A percentile compares a stretch with the other conserved stretches of the same genome.
These are phyloP conservation scores for Diachrysia chrysitis DNA, from an alignment of 2,888 invertebrate species.

Conservation along the genomic window DNA sequence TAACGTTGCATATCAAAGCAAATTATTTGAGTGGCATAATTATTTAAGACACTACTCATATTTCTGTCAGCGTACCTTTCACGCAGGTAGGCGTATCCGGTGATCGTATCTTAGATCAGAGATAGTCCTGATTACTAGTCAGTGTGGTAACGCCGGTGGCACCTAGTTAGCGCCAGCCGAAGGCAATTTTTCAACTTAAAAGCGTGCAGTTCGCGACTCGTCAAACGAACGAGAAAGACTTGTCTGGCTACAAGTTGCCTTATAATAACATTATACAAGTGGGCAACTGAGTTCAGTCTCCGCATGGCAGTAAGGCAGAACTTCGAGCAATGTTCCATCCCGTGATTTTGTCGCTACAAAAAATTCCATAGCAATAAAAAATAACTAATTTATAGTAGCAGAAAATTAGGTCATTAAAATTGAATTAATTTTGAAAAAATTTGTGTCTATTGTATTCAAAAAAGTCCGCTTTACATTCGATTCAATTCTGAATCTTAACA, in stretches of 20 bases:
- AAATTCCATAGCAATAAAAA: background rate
- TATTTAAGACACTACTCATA: conserved; percentile 40
- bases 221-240: conserved; percentile 71
- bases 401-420: too few relatives aligned
- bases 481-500: background rate
- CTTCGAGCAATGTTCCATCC: conserved; percentile 3
- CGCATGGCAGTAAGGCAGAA: conserved; percentile 1
- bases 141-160: conserved; percentile 62
- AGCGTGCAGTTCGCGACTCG: conserved; percentile 56
- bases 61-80: conserved; percentile 38
- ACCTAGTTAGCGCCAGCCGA: conserved; percentile 65
- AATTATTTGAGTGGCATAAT: conserved; percentile 31
- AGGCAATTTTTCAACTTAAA: conserved; percentile 58
- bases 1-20: conserved; percentile 40
- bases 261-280: conserved; percentile 48
- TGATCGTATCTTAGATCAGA: conserved; percentile 57
- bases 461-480: background rate
- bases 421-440: too few relatives aligned
- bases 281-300: conserved; percentile 1
- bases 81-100: conserved; percentile 51
- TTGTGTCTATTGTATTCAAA: too few relatives aligned
- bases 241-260: conserved; percentile 63
- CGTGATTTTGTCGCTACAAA: background rate
- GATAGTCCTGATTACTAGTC: conserved; percentile 59
- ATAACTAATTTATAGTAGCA: too few relatives aligned